Evolutionary conservation across 2,888 invertebrate species (phyloP).

Genomic region (Leucophenga montana): DNA sequence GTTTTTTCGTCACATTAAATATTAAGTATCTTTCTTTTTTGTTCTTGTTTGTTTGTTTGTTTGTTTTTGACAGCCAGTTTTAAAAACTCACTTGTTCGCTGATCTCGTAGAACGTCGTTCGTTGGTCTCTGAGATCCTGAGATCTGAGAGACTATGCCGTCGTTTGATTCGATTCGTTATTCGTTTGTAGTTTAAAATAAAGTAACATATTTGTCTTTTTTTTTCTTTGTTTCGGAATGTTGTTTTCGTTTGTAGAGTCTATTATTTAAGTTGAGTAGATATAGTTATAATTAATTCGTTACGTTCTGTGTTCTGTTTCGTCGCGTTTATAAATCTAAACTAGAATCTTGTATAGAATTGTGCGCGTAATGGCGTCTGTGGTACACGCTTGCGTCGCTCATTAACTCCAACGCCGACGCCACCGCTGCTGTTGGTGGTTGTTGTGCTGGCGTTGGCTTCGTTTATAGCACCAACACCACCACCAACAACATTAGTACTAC

Average conservation of each 20-base stretch:
- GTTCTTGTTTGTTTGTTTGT: neutral
- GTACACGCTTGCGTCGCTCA: constrained; percentile 58
- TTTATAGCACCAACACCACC: neutral
- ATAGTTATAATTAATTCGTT: too few species aligned
- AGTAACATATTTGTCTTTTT: neutral
- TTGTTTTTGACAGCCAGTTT: constrained; percentile 1
- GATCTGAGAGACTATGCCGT: neutral
- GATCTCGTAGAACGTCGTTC: too few species aligned
- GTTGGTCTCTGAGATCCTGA: neutral
- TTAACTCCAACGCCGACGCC: constrained; percentile 23
- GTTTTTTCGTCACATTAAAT: neutral
- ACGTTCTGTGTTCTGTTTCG: neutral
- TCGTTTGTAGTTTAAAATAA: neutral
- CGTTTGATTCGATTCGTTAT: neutral
- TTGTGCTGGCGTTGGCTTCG: neutral
- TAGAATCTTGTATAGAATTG: constrained; percentile 64
- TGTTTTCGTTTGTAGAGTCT: constrained; percentile 17
- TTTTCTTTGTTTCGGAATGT: neutral
- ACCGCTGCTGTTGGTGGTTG: constrained; percentile 17
- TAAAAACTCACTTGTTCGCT: neutral
- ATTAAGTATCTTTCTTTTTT: neutral
- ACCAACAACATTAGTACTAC: neutral
- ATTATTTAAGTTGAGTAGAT: too few species aligned
- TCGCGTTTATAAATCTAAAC: neutral
- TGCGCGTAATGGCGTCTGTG: constrained; percentile 59